These are phyloP conservation scores for Mactromeris polynyma DNA, from an alignment of 2,888 invertebrate species.

Conservation along the genomic window DNA sequence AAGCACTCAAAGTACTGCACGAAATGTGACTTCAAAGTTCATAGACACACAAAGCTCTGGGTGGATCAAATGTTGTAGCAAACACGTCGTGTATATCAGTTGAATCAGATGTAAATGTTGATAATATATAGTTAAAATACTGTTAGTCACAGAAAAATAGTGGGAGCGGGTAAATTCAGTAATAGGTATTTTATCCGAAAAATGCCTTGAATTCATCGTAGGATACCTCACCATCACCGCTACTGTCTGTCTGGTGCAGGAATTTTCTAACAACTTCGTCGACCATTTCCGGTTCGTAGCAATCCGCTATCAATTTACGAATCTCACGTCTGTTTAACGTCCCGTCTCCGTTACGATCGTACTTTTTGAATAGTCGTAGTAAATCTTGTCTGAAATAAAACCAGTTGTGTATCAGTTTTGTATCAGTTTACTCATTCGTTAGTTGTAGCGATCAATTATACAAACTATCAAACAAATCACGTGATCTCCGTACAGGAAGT, in stretches of 20 bases:
- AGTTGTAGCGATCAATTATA: no score
- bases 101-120: background rate
- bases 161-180: background rate
- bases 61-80: background rate
- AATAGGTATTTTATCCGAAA: slow-evolving; percentile 21
- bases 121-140: background rate
- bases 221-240: background rate
- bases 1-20: background rate
- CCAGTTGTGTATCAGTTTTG: background rate
- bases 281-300: background rate
- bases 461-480: no score
- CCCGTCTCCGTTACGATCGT: slow-evolving; percentile 36
- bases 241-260: background rate
- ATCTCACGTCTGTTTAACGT: slow-evolving; percentile 35
- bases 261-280: slow-evolving; percentile 12
- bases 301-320: background rate
- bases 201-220: slow-evolving; percentile 23
- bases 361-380: slow-evolving; percentile 24
- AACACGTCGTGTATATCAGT: background rate
- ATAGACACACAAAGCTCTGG: background rate
- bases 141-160: background rate
- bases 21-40: background rate
- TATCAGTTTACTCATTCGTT: background rate
- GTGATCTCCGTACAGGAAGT: no score
- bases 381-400: slow-evolving; percentile 26